phyloP scores from a whole-genome alignment of 1,140 invertebrate genomes.

The Aleiodes sp. region DNA sequence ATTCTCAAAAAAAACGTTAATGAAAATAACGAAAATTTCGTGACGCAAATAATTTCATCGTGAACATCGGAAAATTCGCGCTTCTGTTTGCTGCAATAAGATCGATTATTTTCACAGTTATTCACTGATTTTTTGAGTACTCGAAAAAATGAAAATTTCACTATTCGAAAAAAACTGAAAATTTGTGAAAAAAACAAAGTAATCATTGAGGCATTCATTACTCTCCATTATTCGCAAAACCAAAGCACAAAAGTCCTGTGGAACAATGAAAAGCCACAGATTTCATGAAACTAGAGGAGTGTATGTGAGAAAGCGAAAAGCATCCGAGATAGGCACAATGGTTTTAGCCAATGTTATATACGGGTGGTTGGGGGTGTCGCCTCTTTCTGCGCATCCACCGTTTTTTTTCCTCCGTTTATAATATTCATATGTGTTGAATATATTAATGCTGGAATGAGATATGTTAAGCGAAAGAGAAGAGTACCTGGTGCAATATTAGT shows the following conservation, averaged over 20 bases:
- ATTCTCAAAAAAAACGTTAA: too few species aligned
- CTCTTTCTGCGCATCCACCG: neutral
- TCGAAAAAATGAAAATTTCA: too few species aligned
- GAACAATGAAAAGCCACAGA: constrained; percentile 66
- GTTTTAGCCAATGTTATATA: constrained; percentile 41
- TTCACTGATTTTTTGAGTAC: too few species aligned
- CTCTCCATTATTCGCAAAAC: constrained; percentile 64
- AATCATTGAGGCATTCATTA: constrained; percentile 62
- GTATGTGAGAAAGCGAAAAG: neutral
- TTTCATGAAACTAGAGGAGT: constrained; percentile 61
- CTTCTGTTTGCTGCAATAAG: too few species aligned
- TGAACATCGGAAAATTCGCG: too few species aligned
- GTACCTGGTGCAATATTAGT: constrained; percentile 54
- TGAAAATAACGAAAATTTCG: too few species aligned
- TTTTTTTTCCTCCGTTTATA: constrained; percentile 34
- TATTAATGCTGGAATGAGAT: constrained; percentile 63
- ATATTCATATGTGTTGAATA: constrained; percentile 66
- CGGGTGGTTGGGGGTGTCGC: too few species aligned
- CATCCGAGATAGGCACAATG: constrained; percentile 39
- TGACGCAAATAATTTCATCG: too few species aligned
- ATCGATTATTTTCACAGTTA: neutral
- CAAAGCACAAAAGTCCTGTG: constrained; percentile 63
- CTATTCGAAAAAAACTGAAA: constrained; percentile 63
- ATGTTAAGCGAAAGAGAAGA: constrained; percentile 50
- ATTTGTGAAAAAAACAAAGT: too few species aligned